Evolutionary conservation across 2,888 invertebrate genomes (phyloP).

Genomic region (Hipparchia sbordonii): DNA sequence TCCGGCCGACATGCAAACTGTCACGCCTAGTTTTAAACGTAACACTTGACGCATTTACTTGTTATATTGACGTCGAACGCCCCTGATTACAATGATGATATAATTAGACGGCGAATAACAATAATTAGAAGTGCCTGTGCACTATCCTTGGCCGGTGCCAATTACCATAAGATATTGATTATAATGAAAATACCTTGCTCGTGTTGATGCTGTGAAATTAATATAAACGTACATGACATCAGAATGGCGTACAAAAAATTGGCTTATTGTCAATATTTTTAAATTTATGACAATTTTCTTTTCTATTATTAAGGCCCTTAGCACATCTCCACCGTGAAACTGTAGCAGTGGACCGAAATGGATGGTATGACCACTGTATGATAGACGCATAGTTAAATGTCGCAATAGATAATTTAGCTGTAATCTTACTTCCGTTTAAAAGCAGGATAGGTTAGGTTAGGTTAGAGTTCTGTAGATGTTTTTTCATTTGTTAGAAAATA

Average conservation of each 20-base stretch:
- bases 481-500: too few relatives aligned
- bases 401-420: too few relatives aligned
- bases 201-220: not conserved
- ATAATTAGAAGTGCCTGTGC: conserved; percentile 23
- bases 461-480: too few relatives aligned
- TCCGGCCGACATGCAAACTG: conserved; percentile 43
- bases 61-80: conserved; percentile 47
- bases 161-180: not conserved
- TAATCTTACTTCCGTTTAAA: too few relatives aligned
- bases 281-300: too few relatives aligned
- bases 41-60: conserved; percentile 46
- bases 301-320: too few relatives aligned
- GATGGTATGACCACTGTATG: too few relatives aligned
- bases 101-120: conserved; percentile 33
- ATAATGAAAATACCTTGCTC: not conserved
- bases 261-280: conserved; percentile 3
- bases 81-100: conserved; percentile 36
- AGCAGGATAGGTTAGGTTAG: too few relatives aligned
- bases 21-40: conserved; percentile 44
- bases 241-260: not conserved
- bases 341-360: too few relatives aligned
- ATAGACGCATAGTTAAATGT: too few relatives aligned
- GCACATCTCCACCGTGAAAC: too few relatives aligned
- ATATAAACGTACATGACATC: conserved; percentile 2
- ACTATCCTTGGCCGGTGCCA: conserved; percentile 17